Percentiles rank a stretch among this genome's conserved stretches.
These are phyloP conservation scores for Drosophila ananassae DNA, from an alignment of 1,140 invertebrate species.

Conservation along the genomic window DNA sequence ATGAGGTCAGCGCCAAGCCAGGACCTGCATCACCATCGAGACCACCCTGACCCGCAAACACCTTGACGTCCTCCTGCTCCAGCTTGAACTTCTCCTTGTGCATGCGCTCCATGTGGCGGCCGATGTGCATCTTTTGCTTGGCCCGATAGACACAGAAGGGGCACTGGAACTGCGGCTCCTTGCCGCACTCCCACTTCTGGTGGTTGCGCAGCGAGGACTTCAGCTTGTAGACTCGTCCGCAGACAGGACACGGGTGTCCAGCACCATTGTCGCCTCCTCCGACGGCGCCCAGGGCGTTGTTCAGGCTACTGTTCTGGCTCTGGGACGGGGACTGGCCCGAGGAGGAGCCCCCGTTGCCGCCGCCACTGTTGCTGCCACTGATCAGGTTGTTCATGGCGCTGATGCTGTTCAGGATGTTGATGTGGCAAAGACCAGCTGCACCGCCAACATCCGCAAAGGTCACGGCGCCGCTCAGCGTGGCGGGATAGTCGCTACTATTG, in stretches of 20 bases:
- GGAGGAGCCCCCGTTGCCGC: constrained; percentile 2
- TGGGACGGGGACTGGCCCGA: constrained; percentile 21
- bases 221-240: constrained; percentile 92
- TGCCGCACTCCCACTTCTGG: constrained; percentile 94
- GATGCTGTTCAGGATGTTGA: constrained; percentile 80
- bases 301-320: constrained; percentile 21
- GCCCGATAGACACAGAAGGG: constrained; percentile 92
- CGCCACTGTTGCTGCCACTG: constrained; percentile 52
- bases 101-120: constrained; percentile 93
- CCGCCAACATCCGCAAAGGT: constrained; percentile 80
- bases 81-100: constrained; percentile 88
- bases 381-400: constrained; percentile 83
- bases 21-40: constrained; percentile 31
- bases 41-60: constrained; percentile 38
- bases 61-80: constrained; percentile 76
- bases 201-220: constrained; percentile 93
- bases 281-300: constrained; percentile 27
- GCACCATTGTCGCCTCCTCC: constrained; percentile 73
- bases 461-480: constrained; percentile 66
- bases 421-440: constrained; percentile 77
- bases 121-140: constrained; percentile 94
- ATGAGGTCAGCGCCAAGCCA: constrained; percentile 14
- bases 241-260: constrained; percentile 90
- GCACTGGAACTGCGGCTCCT: constrained; percentile 93
- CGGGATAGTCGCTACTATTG: constrained; percentile 68